Evolutionary conservation across 2,113 vertebrate genomes (phyloP), one percentile per base, ranked within the genome.

Genomic region (Ibidorhyncha struthersii): DNA sequence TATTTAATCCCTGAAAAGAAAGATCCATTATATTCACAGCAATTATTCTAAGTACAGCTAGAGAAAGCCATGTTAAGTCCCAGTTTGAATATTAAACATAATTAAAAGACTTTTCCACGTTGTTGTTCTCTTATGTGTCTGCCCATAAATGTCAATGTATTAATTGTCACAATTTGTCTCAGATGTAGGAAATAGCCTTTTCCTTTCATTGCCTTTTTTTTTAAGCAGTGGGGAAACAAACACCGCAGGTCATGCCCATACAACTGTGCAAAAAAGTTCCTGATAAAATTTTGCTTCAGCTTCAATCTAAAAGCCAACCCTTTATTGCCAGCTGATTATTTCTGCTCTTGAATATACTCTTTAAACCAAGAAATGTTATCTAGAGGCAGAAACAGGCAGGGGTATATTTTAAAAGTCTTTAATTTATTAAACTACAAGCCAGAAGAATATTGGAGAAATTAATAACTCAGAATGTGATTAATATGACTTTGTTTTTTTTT

Each of bases 41-140:
- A 82, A 49, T 93, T 67, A 85, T 61, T 91, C 38, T 61, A 82
- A 82, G 61, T 82, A 67, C 69, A 56, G 38, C 32, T 41, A 36
- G 10, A 90, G 56, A 84, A 91, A 96, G 55, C 50, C 73, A 71
- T 5, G 25, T 32, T 66, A 89, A 84, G 38, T 71, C 77, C 36
- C 36, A 79, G 30, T 82, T 72, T 90, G 70, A 93, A 93, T 96
- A 87, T 90, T 79, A 79, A 89, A 85, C 8, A n/a, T 45, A 79
- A 95, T 94, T 93, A 94, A 91, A 89, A 91, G 78, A 36, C 34
- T 93, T 90, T 87, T 82, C 47, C 62, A 21, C 50, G 9, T 21
- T 40, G n/a, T 89, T 92, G 10, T 73, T 62, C 34, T 66, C 61
- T 94, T 83, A 67, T 52, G 86, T 92, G 43, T 25, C 55, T 91